Conservation (phyloP, 1,140 invertebrate species). For the Drosophila takahashii region DNA sequence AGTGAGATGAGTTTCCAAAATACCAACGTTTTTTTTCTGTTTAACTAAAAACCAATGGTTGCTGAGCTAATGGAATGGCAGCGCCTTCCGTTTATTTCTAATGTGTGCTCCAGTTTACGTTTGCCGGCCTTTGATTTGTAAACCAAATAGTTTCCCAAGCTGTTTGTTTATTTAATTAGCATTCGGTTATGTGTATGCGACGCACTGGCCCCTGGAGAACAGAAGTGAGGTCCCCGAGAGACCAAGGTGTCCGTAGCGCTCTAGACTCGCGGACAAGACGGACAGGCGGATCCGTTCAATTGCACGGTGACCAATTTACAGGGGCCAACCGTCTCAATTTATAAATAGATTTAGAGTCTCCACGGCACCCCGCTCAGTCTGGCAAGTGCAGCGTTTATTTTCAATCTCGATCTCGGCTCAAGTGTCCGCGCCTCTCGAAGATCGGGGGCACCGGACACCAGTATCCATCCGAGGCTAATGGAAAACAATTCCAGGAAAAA, state of each 20-base stretch:
- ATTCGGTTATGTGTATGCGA: conserved; percentile 24
- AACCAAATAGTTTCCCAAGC: conserved; percentile 69
- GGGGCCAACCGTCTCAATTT: conserved; percentile 52
- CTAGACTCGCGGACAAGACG: conserved; percentile 14
- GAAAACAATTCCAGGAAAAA: conserved; percentile 43
- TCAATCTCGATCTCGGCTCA: conserved; percentile 64
- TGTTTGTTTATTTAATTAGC: conserved; percentile 79
- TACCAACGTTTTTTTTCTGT: background rate
- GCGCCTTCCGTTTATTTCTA: conserved; percentile 15
- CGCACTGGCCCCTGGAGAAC: background rate
- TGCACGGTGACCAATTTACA: conserved; percentile 58
- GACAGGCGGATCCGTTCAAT: conserved; percentile 22
- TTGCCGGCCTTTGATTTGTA: conserved; percentile 57
- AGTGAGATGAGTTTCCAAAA: background rate
- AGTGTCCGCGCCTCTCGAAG: conserved; percentile 25
- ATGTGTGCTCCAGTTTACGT: conserved; percentile 32
- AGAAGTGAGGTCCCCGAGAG: background rate
- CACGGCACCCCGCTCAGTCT: background rate
- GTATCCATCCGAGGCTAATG: conserved; percentile 12
- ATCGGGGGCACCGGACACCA: conserved; percentile 12
- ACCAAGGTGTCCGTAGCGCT: conserved; percentile 24
- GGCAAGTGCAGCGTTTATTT: conserved; percentile 42
- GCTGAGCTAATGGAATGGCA: conserved; percentile 8
- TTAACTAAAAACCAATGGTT: conserved; percentile 10
- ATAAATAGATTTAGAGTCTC: conserved; percentile 33